phyloP scores from a whole-genome alignment of 2,888 invertebrate genomes.

The Temnothorax ravouxi region DNA sequence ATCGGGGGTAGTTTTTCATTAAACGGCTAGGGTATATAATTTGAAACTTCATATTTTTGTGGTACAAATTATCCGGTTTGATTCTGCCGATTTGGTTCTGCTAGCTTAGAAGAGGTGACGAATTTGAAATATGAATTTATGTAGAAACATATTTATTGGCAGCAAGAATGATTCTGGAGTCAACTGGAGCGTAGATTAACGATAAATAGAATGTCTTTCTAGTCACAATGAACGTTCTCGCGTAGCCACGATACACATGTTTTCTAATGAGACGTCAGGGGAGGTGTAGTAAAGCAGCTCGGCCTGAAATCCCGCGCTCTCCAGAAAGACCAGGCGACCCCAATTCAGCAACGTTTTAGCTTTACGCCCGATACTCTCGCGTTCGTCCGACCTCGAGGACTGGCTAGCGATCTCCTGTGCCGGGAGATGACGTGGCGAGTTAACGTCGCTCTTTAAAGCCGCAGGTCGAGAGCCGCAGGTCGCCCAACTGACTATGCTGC shows the following conservation, averaged over 20 bases:
- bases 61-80: too few species aligned
- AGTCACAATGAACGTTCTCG: constrained; percentile 7
- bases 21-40: too few species aligned
- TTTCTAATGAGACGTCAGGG: constrained; percentile 91
- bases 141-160: too few species aligned
- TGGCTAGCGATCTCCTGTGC: background rate
- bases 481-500: constrained; percentile 96
- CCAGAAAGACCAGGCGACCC: constrained; percentile 90
- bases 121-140: too few species aligned
- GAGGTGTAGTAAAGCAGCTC: constrained; percentile 90
- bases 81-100: too few species aligned
- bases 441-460: constrained; percentile 87
- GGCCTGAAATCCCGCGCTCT: constrained; percentile 88
- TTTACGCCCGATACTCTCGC: constrained; percentile 90
- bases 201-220: background rate
- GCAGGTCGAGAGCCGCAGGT: constrained; percentile 91
- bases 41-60: too few species aligned
- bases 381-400: constrained; percentile 77
- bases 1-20: too few species aligned
- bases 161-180: too few species aligned
- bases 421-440: constrained; percentile 71
- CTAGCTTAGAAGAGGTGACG: too few species aligned
- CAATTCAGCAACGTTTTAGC: constrained; percentile 93
- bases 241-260: constrained; percentile 92
- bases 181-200: background rate